Conservation (phyloP, 2,113 vertebrate genomes). For the Fulmarus glacialis region DNA sequence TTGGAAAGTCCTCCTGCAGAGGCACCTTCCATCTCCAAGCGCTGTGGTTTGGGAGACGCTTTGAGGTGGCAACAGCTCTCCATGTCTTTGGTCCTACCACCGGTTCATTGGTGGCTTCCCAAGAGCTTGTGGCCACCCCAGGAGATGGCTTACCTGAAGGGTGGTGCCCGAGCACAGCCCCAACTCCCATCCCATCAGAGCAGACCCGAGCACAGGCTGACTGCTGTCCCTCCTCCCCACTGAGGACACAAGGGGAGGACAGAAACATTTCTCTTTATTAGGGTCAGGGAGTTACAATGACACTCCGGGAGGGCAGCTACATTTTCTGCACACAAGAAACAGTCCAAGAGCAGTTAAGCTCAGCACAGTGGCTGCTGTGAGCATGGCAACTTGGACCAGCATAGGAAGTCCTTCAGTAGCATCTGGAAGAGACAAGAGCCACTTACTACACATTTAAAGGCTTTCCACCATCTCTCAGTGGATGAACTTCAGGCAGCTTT, state of each 20-base stretch:
- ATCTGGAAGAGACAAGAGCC: not conserved
- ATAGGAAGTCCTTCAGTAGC: not conserved
- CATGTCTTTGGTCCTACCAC: rapidly evolving
- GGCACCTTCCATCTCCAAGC: not conserved
- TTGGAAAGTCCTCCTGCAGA: not conserved
- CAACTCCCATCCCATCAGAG: rapidly evolving
- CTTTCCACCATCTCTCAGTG: not conserved
- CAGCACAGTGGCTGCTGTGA: not conserved
- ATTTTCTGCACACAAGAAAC: not conserved
- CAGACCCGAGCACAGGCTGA: not conserved
- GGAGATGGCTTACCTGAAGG: not conserved
- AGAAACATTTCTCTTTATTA: not conserved
- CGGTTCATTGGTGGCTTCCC: not conserved
- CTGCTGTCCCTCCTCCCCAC: not conserved
- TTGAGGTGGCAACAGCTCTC: not conserved
- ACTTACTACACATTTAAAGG: not conserved
- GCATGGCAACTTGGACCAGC: not conserved
- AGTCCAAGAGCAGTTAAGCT: not conserved
- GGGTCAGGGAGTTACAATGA: not conserved
- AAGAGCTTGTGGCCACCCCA: not conserved
- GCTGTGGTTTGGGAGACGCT: not conserved
- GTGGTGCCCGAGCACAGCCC: rapidly evolving
- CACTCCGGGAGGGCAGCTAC: not conserved
- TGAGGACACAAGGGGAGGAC: not conserved
- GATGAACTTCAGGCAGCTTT: not conserved